Evolutionary conservation across 2,113 vertebrate species (phyloP).

Genomic region (Danio rerio): GRCz12tu NC_133191.1:3996501-3997000

Average conservation of each 20-base stretch:
- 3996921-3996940: slow-evolving; percentile 29
- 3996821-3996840: slow-evolving; percentile 17
- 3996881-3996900: neutral
- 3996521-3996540: too few species aligned
- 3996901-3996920: slow-evolving; percentile 18
- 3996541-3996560: too few species aligned
- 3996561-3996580: too few species aligned
- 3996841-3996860: neutral
- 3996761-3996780: neutral
- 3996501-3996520: too few species aligned
- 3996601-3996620: too few species aligned
- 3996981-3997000: slow-evolving; percentile 58
- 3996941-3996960: slow-evolving; percentile 46
- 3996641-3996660: too few species aligned
- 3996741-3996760: neutral
- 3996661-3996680: too few species aligned
- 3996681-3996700: too few species aligned
- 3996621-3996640: too few species aligned
- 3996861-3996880: slow-evolving; percentile 7
- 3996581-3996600: too few species aligned
- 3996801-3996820: slow-evolving; percentile 4
- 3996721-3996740: too few species aligned
- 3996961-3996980: slow-evolving; percentile 56
- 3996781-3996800: neutral
- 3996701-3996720: too few species aligned